Evolutionary conservation across 2,113 vertebrate species (phyloP).

Genomic region (Physeter macrocephalus): DNA sequence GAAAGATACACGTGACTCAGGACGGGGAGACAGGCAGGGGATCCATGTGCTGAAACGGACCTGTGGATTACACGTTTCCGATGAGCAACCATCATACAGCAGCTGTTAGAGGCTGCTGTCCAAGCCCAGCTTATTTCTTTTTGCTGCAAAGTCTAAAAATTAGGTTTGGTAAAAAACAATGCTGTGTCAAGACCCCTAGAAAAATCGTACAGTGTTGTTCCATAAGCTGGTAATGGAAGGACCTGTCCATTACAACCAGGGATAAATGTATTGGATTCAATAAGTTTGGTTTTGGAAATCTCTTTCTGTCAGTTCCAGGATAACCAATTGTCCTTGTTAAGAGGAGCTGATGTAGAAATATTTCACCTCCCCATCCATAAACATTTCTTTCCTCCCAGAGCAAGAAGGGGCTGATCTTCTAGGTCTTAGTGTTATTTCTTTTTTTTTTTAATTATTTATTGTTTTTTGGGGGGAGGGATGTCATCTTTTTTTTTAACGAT

Average conservation of each 20-base stretch:
- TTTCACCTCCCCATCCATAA: conserved; percentile 62
- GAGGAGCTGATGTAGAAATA: conserved; percentile 42
- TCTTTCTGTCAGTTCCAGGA: conserved; percentile 70
- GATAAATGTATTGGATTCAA: conserved; percentile 61
- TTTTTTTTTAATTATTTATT: neutral
- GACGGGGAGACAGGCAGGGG: neutral
- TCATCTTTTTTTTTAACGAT: neutral
- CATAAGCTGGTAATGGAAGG: neutral
- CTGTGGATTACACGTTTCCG: neutral
- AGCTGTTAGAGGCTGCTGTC: neutral
- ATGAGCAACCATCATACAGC: neutral
- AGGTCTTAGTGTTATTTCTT: conserved; percentile 10
- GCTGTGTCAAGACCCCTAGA: neutral
- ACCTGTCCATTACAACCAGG: conserved; percentile 35
- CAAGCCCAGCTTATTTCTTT: neutral
- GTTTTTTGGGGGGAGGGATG: neutral
- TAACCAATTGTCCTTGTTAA: conserved; percentile 63
- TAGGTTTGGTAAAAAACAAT: neutral
- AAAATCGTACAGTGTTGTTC: neutral
- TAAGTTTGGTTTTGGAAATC: conserved; percentile 68
- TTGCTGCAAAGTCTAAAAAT: neutral
- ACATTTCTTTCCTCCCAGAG: conserved; percentile 41
- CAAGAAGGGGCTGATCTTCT: neutral
- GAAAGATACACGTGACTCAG: neutral
- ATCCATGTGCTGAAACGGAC: neutral